Evolutionary conservation across 2,113 vertebrate species (phyloP).

Genomic region (Rhegmatorhina hoffmannsi): DNA sequence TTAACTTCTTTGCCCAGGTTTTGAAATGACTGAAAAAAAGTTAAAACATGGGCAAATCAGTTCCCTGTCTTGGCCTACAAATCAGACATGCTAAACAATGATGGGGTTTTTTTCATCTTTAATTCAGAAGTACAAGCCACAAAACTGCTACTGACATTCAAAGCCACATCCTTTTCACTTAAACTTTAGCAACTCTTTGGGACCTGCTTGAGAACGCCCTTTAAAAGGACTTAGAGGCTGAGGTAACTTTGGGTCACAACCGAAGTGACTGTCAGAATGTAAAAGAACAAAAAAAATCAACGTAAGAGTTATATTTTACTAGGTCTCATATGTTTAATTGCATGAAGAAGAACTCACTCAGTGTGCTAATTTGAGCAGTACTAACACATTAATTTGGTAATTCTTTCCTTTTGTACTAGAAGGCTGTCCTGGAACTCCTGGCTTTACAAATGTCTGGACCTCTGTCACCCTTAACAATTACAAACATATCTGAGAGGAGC

Average conservation of each 20-base stretch:
- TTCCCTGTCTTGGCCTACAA: not conserved
- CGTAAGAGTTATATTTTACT: not conserved
- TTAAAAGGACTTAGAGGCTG: not conserved
- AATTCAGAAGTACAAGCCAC: not conserved
- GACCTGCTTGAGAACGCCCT: not conserved
- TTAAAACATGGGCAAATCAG: not conserved
- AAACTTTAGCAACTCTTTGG: not conserved
- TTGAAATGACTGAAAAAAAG: not conserved
- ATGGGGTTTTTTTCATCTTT: not conserved
- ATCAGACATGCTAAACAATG: not conserved
- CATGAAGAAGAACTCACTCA: not conserved
- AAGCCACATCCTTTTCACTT: not conserved
- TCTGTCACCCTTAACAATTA: not conserved
- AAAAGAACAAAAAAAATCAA: not conserved
- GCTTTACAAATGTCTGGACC: not conserved
- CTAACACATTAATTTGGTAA: not conserved
- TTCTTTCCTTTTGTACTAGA: not conserved
- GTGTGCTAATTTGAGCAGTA: not conserved
- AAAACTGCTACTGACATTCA: not conserved
- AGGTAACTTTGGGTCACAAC: not conserved
- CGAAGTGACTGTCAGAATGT: not conserved
- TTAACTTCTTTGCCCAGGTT: not conserved
- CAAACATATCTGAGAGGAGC: not conserved
- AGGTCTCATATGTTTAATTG: not conserved
- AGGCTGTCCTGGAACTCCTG: not conserved